Evolutionary conservation across 2,113 vertebrate species (phyloP).

Genomic region (Melanerpes formicivorus): DNA sequence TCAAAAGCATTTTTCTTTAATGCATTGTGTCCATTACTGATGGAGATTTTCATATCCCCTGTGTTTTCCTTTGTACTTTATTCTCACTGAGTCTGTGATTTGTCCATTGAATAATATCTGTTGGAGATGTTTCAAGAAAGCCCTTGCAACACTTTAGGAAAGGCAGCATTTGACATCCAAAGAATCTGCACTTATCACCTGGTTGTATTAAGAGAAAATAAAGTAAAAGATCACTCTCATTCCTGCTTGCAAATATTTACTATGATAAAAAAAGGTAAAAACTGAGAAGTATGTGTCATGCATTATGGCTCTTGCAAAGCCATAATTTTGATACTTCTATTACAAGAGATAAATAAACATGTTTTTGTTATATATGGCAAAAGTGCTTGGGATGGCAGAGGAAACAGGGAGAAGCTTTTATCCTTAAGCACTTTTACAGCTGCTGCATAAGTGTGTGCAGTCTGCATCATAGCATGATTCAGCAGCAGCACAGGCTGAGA

Average conservation of each 20-base stretch:
- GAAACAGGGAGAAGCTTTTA: background rate
- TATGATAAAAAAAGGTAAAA: background rate
- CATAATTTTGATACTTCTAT: background rate
- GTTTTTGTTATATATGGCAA: background rate
- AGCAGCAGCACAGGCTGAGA: background rate
- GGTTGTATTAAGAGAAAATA: background rate
- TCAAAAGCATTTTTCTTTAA: background rate
- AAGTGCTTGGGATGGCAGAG: background rate
- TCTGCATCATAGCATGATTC: fast-evolving
- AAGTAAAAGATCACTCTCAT: background rate
- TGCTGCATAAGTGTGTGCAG: too few species aligned
- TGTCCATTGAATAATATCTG: background rate
- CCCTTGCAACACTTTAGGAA: background rate
- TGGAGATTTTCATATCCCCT: background rate
- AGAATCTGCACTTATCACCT: background rate
- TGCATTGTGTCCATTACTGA: background rate
- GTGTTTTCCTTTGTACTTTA: background rate
- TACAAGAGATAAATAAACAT: background rate
- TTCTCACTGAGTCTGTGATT: background rate
- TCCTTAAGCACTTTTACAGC: background rate
- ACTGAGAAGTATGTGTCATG: background rate
- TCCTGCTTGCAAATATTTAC: background rate
- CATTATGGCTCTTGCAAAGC: background rate
- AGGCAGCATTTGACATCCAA: background rate
- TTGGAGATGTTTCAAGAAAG: background rate